Evolutionary conservation across 2,888 invertebrate genomes (phyloP).

Genomic region (Willowsia nigromaculata): DNA sequence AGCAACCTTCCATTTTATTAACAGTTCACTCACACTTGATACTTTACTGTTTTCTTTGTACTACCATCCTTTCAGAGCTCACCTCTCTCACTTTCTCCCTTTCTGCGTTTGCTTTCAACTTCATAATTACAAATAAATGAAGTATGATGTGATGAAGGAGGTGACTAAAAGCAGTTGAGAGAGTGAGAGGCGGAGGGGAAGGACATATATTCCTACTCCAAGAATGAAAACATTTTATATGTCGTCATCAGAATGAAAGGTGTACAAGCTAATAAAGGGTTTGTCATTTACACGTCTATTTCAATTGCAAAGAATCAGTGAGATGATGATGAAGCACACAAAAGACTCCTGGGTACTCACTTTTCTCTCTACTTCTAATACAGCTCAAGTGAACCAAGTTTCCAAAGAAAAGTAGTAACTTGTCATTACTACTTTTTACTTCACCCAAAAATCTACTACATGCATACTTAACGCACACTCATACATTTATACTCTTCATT

Average conservation of each 20-base stretch:
- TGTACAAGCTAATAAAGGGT: conserved; percentile 39
- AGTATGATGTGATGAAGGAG: conserved; percentile 19
- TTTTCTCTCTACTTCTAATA: neutral
- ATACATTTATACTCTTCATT: neutral
- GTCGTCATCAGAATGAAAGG: neutral
- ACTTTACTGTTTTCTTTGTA: neutral
- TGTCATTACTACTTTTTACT: conserved; percentile 34
- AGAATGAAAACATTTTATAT: neutral
- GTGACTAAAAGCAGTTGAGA: neutral
- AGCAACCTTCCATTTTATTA: neutral
- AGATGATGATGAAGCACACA: conserved; percentile 7
- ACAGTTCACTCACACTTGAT: neutral
- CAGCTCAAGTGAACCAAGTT: neutral
- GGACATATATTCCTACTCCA: neutral
- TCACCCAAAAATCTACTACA: neutral
- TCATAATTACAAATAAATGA: conserved; percentile 39
- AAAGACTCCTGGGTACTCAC: neutral
- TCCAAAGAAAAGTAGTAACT: conserved; percentile 20
- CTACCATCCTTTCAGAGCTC: neutral
- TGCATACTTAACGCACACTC: neutral
- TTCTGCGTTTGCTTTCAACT: neutral
- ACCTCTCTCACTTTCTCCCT: neutral
- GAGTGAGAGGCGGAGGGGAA: neutral
- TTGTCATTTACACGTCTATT: conserved; percentile 39
- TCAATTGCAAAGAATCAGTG: conserved; percentile 30